Conservation (phyloP, 2,113 vertebrate genomes). For the Eulemur macaco region DNA sequence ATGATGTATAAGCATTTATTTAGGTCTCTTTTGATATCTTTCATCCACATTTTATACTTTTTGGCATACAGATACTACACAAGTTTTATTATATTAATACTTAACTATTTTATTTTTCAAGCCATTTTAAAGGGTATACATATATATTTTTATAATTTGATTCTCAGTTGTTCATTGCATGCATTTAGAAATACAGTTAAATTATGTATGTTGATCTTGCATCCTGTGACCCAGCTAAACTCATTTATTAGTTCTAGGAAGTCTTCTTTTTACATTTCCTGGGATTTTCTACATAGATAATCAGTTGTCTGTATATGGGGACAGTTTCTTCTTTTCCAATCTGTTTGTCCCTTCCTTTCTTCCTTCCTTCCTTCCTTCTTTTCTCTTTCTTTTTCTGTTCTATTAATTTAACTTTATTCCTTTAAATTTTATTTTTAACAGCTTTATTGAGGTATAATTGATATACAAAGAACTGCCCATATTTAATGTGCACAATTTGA, state of each 20-base stretch:
- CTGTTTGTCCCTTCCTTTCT: background rate
- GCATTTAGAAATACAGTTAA: background rate
- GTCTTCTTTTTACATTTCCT: background rate
- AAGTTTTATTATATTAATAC: background rate
- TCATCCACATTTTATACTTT: background rate
- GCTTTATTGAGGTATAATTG: background rate
- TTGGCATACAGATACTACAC: background rate
- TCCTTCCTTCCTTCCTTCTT: background rate
- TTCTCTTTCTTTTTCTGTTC: background rate
- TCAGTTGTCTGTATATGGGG: background rate
- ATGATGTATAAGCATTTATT: background rate
- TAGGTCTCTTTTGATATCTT: background rate
- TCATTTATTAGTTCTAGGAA: background rate
- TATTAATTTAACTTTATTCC: background rate
- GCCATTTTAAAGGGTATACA: background rate
- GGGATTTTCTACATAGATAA: background rate
- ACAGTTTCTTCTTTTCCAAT: background rate
- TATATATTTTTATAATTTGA: background rate
- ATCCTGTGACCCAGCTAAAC: background rate
- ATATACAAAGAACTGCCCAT: background rate
- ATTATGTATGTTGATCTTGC: background rate
- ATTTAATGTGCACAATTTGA: background rate
- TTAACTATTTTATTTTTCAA: background rate
- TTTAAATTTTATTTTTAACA: background rate
- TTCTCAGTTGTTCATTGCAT: background rate